Conservation (phyloP, 2,888 invertebrate genomes). For the Thymelicus sylvestris region DNA sequence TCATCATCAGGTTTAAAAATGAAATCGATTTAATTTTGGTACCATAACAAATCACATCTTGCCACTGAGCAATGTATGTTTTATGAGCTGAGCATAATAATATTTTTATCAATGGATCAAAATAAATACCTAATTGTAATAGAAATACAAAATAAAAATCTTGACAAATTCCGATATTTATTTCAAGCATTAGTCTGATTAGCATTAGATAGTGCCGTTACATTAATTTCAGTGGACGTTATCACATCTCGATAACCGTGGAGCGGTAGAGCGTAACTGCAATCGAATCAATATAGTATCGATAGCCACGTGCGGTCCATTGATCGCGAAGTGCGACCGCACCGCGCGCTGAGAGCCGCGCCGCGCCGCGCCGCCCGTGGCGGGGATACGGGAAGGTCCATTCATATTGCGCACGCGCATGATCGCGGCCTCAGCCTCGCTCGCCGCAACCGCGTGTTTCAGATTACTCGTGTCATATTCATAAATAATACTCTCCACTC, state of each 20-base stretch:
- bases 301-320: constrained; percentile 76
- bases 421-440: constrained; percentile 58
- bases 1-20: too few species aligned
- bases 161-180: too few species aligned
- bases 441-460: constrained; percentile 49
- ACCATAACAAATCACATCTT: too few species aligned
- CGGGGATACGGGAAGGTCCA: constrained; percentile 63
- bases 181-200: neutral
- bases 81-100: too few species aligned
- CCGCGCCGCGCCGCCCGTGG: constrained; percentile 31
- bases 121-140: too few species aligned
- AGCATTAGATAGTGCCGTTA: neutral
- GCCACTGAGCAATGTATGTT: too few species aligned
- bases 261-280: constrained; percentile 37
- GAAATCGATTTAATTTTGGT: too few species aligned
- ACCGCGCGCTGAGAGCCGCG: too few species aligned
- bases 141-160: too few species aligned
- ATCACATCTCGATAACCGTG: constrained; percentile 1
- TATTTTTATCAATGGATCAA: too few species aligned
- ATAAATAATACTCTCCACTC: constrained; percentile 59
- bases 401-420: constrained; percentile 72
- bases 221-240: neutral
- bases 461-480: constrained; percentile 57
- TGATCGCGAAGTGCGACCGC: constrained; percentile 58
- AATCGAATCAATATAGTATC: constrained; percentile 58